Conservation (phyloP, 2,797 vertebrate species). For the Apogon hyalosoma region DNA sequence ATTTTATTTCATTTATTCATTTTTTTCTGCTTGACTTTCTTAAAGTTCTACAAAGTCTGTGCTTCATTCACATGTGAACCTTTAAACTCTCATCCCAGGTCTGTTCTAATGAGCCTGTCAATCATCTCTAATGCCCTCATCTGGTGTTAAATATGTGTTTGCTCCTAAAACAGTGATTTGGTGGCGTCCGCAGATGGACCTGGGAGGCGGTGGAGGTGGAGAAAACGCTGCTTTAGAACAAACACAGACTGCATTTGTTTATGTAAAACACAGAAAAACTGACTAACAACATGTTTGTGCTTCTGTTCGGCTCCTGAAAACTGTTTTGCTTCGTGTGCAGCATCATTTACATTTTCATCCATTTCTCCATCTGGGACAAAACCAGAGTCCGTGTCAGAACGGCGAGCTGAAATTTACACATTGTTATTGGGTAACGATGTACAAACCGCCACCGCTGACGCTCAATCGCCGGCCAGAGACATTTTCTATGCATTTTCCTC, state of each 20-base stretch:
- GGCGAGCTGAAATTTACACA: conserved; percentile 51
- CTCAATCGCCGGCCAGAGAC: conserved; percentile 47
- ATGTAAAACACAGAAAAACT: conserved; percentile 33
- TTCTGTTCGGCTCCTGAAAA: conserved; percentile 17
- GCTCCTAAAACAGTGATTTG: too few species aligned
- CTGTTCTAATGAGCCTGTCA: too few species aligned
- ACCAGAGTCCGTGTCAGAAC: conserved; percentile 40
- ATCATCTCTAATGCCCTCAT: too few species aligned
- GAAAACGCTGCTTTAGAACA: too few species aligned
- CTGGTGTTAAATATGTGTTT: too few species aligned
- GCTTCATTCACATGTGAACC: too few species aligned
- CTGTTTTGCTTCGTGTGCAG: conserved; percentile 14
- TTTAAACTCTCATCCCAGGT: too few species aligned
- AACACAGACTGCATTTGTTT: conserved; percentile 28
- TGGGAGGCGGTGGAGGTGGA: too few species aligned
- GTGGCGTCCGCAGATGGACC: too few species aligned
- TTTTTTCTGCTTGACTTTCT: too few species aligned
- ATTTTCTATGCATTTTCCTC: conserved; percentile 55
- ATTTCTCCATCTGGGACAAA: conserved; percentile 50
- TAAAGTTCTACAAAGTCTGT: too few species aligned
- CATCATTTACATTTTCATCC: conserved; percentile 66
- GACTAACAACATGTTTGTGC: conserved; percentile 44
- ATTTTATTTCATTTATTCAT: too few species aligned
- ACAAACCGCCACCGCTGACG: conserved; percentile 24
- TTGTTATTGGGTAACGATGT: conserved; percentile 59